phyloP scores from a whole-genome alignment of 2,888 invertebrate genomes.

The Lysandra coridon region DNA sequence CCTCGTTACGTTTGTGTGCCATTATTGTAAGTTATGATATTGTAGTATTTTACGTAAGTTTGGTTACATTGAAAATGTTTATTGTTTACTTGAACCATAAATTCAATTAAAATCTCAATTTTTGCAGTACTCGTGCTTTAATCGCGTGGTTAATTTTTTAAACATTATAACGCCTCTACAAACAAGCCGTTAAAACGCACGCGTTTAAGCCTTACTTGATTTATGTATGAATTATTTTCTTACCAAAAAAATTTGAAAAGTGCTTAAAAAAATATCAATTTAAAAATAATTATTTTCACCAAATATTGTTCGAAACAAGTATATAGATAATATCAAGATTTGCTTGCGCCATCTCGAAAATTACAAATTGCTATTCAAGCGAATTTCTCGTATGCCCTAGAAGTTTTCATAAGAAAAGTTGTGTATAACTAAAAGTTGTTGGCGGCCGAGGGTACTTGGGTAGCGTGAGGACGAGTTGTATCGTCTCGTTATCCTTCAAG shows the following conservation, averaged over 20 bases:
- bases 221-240: too few species aligned
- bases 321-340: constrained; percentile 39
- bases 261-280: too few species aligned
- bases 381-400: constrained; percentile 56
- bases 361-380: constrained; percentile 52
- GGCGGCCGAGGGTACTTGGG: constrained; percentile 36
- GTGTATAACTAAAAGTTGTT: constrained; percentile 44
- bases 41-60: neutral
- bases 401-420: constrained; percentile 66
- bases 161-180: too few species aligned
- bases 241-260: too few species aligned
- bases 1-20: neutral
- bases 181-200: too few species aligned
- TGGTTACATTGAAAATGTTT: neutral
- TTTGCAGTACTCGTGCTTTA: too few species aligned
- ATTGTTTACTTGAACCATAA: neutral
- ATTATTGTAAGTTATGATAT: neutral
- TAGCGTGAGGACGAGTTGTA: constrained; percentile 2
- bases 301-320: too few species aligned
- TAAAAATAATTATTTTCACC: too few species aligned
- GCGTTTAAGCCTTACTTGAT: too few species aligned
- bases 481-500: constrained; percentile 22
- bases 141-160: too few species aligned
- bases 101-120: neutral
- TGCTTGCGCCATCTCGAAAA: constrained; percentile 47